Evolutionary conservation across 2,797 vertebrate species (phyloP), one percentile per base, ranked within the genome.

Genomic region (Vultur gryphus): DNA sequence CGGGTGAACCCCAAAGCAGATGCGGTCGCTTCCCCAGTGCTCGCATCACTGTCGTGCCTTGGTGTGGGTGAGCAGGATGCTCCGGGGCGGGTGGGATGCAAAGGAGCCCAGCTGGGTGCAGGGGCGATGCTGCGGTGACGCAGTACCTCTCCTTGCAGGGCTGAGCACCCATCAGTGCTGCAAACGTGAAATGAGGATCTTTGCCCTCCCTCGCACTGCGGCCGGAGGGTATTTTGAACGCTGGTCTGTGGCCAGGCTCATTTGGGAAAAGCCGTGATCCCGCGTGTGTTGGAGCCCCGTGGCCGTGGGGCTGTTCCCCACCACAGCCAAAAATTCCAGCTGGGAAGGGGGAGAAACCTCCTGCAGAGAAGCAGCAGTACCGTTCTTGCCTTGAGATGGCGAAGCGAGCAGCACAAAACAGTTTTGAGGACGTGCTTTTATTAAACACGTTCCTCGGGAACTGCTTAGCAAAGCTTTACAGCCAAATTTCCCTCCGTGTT

Each of bases 201-300:
- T 46, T 46, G 67, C 15, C 58, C 41, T 58, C 35, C 37, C 58
- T 76, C 2, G 0, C 1, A 5, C 35, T 51, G 67, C 2, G 5
- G 44, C 44, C 12, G 0, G 49, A 3, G 13, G 58, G 28, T 93
- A 15, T 76, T 76, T 79, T 66, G 48, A 65, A 41, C 1, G 6
- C 41, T 55, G 35, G 10, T 49, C 66, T 46, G 51, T 39, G 64
- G 37, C 9, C 52, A 33, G 72, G 41, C 19, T 55, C 5, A 3
- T 57, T 12, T 37, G 54, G 79, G 55, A 65, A 73, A 73, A 82
- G 55, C 65, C 1, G 0, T 18, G 39, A 26, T 72, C 55, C 44
- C 0, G 0, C 0, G 0, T 59, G 29, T 59, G 46, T 52, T 73
- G 75, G 52, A 86, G 72, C 20, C 43, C 28, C 2, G 1, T n/a